Base-by-base conservation (phyloP, 2,888 invertebrate genomes). In the Maniola hyperantus region DNA sequence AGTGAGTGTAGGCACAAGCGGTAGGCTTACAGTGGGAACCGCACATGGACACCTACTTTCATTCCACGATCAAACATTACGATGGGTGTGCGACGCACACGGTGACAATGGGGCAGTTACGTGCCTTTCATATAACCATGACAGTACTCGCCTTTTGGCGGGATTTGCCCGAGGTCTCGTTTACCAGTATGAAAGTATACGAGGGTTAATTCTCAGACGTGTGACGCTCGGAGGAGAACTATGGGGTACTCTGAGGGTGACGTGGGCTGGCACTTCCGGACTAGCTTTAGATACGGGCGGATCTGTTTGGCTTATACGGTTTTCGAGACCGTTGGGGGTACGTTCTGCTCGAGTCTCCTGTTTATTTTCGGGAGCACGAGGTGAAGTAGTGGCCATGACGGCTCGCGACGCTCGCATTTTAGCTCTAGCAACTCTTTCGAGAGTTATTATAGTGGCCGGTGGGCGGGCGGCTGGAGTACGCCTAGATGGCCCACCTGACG, bases 301-400 rank as follows among this genome's bases (percentile, higher is more conserved):
- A 0, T 99, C 98, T 0, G 99, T 99, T 1, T 99, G 98, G 95
- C 96, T 98, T 73, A 91, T 99, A 46, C 97, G 95, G 77, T 98
- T 99, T 81, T 97, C 97, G 51, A 93, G 98, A 67, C 95, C 97
- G 11, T 93, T 99, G 75, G 98, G 98, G 13, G 96, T 98, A 46
- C 93, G 98, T 53, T 96, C 97, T 6, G 97, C 97, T 83, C 96
- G 97, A 70, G 97, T 98, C 0, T 96, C 97, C 63, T 99, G 99
- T 83, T 92, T 99, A 15, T 99, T 99, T 87, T 99, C 99, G 44
- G 99, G 99, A 42, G 98, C 98, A 64, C 95, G 98, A 65, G 99
- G 99, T 0, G 99, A 99, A 93, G 92, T 92, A 0, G 89, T 92
- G 0, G 85, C 90, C 0, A 91, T 91, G 92, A 77, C 84, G 0